Conservation (phyloP, 2,113 vertebrate species). For the Pterocles burchelli region DNA sequence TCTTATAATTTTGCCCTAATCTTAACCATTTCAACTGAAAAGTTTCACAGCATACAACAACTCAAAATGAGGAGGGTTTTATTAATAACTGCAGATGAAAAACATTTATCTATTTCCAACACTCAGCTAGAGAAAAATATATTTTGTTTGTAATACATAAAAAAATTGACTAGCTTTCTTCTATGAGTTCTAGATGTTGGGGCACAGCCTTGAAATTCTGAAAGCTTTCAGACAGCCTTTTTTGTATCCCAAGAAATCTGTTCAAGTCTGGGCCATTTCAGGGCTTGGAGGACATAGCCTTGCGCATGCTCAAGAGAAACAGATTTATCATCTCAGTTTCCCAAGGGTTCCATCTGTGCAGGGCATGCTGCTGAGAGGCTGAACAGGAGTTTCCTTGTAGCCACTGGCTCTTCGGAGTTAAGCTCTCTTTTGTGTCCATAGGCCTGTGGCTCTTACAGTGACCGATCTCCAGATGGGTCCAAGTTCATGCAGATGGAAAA, state of each 20-base stretch:
- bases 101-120: not conserved
- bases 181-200: not conserved
- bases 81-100: not conserved
- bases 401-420: not conserved
- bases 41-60: not conserved
- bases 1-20: not conserved
- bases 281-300: not conserved
- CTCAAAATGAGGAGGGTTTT: not conserved
- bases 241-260: not conserved
- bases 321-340: not conserved
- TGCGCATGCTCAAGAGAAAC: not conserved
- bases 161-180: not conserved
- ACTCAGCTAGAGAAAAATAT: not conserved
- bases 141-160: not conserved
- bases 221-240: not conserved
- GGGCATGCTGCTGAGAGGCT: not conserved
- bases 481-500: not conserved
- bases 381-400: constrained; percentile 27
- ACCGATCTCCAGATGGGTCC: not conserved
- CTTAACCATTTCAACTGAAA: not conserved
- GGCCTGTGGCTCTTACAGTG: not conserved
- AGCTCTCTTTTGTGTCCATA: not conserved
- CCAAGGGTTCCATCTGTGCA: not conserved
- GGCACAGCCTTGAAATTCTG: not conserved
- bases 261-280: not conserved